These are phyloP conservation scores for Halisarca cf. caerulea DNA, from an alignment of 37 sponge, comb jelly and placozoan species.

Conservation along the genomic window DNA sequence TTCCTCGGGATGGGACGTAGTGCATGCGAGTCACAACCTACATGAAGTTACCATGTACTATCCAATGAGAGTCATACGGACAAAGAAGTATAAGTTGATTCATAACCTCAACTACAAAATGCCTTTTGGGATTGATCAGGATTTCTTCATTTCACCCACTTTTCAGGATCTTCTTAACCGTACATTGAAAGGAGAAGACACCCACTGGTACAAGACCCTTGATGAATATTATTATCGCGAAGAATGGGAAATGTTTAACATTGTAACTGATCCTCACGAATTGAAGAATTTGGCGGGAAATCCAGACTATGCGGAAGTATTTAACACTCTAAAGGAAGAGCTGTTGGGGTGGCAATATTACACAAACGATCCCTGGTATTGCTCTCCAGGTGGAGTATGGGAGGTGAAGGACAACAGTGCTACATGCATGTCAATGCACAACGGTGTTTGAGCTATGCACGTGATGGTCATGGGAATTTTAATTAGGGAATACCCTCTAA, in stretches of 20 bases:
- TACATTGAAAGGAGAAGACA: slow-evolving; percentile 32
- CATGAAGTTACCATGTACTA: slow-evolving; percentile 83
- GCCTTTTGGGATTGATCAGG: slow-evolving; percentile 75
- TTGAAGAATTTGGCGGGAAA: slow-evolving; percentile 51
- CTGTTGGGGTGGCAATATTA: slow-evolving; percentile 52
- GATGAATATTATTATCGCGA: slow-evolving; percentile 70
- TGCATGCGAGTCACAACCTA: slow-evolving; percentile 73
- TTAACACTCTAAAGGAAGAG: slow-evolving; percentile 37
- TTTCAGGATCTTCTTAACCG: slow-evolving; percentile 69
- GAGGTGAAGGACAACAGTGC: slow-evolving; percentile 2
- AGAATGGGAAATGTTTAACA: slow-evolving; percentile 74
- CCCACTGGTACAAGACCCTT: slow-evolving; percentile 79
- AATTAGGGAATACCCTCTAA: too few species aligned
- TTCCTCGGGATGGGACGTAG: slow-evolving; percentile 49
- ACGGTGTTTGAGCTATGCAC: too few species aligned
- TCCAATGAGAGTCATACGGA: slow-evolving; percentile 76
- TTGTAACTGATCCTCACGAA: slow-evolving; percentile 57
- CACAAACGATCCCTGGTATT: slow-evolving; percentile 77
- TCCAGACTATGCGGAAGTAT: slow-evolving; percentile 22
- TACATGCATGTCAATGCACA: too few species aligned
- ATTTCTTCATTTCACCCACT: slow-evolving; percentile 62
- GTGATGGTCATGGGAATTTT: too few species aligned
- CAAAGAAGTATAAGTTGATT: slow-evolving; percentile 50
- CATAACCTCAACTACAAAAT: slow-evolving; percentile 75
- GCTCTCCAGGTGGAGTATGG: slow-evolving; percentile 48